Evolutionary conservation across 2,888 invertebrate species (phyloP).

Genomic region (Pseudolycoriella hygida): DNA sequence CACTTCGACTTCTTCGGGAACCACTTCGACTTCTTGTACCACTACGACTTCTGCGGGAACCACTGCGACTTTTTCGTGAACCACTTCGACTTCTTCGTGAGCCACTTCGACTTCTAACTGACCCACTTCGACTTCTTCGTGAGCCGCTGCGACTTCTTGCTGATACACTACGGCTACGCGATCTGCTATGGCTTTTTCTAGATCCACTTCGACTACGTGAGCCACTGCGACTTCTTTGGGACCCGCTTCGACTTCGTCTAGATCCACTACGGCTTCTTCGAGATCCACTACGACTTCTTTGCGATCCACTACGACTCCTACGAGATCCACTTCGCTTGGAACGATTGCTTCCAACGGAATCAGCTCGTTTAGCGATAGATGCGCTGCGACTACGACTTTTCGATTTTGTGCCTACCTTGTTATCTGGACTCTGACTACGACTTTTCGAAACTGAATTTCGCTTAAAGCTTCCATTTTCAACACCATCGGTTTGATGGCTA

Average conservation of each 20-base stretch:
- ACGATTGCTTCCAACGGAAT: conserved; percentile 9
- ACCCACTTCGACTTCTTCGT: conserved; percentile 18
- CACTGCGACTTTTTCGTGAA: conserved; percentile 12
- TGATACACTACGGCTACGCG: conserved; percentile 13
- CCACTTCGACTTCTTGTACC: conserved; percentile 9
- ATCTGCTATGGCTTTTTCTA: conserved; percentile 17
- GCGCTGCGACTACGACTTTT: conserved; percentile 9
- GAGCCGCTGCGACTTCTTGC: conserved; percentile 14
- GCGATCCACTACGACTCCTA: conserved; percentile 13
- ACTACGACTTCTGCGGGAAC: conserved; percentile 13
- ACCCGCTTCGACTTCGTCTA: conserved; percentile 12
- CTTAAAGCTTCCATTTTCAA: neutral
- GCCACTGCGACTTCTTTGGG: conserved; percentile 13
- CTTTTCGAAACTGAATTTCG: too few species aligned
- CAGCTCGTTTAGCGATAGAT: conserved; percentile 14
- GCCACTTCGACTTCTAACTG: conserved; percentile 13
- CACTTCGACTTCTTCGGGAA: conserved; percentile 8
- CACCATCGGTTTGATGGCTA: too few species aligned
- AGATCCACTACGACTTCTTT: conserved; percentile 8
- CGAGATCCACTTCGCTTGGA: conserved; percentile 15
- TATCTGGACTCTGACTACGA: neutral
- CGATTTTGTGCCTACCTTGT: neutral
- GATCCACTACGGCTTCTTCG: conserved; percentile 16
- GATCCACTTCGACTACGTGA: conserved; percentile 11
- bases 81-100: conserved; percentile 15